A percentile compares a stretch with the other conserved stretches of the same genome.
phyloP scores from a whole-genome alignment of 2,113 vertebrate genomes.

The Cyrtonyx montezumae region DNA sequence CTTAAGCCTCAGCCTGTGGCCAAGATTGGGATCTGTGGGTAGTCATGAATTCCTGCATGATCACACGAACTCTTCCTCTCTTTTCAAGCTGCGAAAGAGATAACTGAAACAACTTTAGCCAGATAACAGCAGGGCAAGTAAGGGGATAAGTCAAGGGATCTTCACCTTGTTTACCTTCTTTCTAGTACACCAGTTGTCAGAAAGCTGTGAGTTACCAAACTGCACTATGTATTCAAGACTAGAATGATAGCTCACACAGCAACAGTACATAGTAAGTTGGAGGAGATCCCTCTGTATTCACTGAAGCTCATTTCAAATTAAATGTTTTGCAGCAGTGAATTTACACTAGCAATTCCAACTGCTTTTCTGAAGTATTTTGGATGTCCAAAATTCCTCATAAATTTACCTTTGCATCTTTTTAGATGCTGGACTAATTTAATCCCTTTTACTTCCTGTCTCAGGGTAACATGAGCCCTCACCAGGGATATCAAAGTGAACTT shows the following conservation, averaged over 20 bases:
- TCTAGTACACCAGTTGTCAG: not conserved
- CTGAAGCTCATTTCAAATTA: not conserved
- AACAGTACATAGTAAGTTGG: not conserved
- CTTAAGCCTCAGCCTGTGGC: not conserved
- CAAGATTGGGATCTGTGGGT: too few relatives aligned
- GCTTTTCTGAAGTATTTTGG: not conserved
- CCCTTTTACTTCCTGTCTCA: not conserved
- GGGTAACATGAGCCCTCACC: not conserved
- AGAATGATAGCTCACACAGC: not conserved
- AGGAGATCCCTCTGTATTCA: not conserved
- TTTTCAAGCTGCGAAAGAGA: not conserved
- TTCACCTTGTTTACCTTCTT: not conserved
- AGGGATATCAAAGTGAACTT: not conserved
- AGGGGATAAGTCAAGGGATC: not conserved
- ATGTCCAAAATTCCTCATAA: constrained; percentile 18
- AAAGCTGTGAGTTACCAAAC: not conserved
- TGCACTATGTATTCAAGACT: not conserved
- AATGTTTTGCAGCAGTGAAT: not conserved
- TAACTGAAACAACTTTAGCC: not conserved
- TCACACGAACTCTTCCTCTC: not conserved
- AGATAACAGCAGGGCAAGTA: not conserved
- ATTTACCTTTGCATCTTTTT: not conserved
- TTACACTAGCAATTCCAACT: constrained; percentile 17
- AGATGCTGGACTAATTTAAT: not conserved
- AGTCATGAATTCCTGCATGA: accelerated